Evolutionary conservation across 2,888 invertebrate genomes (phyloP), one percentile per base, ranked within the genome.

Genomic region (Biston betularia): DNA sequence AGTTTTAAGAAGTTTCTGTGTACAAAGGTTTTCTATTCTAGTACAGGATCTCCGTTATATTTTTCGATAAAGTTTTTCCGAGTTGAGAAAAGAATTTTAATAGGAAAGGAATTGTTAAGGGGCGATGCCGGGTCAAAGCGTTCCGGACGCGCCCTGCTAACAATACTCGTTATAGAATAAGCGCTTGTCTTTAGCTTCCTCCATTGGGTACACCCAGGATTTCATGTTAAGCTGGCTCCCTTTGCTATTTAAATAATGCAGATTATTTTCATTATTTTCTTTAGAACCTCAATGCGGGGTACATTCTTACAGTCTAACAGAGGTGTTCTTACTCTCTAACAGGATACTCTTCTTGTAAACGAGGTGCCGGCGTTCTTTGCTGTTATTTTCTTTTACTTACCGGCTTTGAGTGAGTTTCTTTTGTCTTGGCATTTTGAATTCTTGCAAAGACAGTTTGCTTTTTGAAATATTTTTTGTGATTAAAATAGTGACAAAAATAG

Each of bases 31-130:
- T 67, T 73, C 74, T 76, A 77, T 72, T 73, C 73, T 79, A 71
- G 74, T 77, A 74, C 67, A 54, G 38, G 63, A 58, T 54, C 58
- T 24, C 74, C 69, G 77, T 76, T 80, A 79, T 82, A 80, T 81
- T 82, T 83, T 72, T 71, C 78, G 80, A 80, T 83, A 81, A 86
- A 87, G 81, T 86, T 87, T 87, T 79, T 76, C 77, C 68, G 79
- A 86, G 81, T 87, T 84, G 77, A 77, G 79, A 76, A 81, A 89
- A 89, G 88, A 89, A 90, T 92, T 90, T 90, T 88, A 89, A 90
- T 89, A 89, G 88, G 81, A 85, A 84, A 86, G 84, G 84, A 87
- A 88, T 87, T 84, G 84, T 81, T 82, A 81, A 83, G 82, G 81
- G 79, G 77, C 75, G 79, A 76, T 78, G 80, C 76, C 73, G 75